Percentiles rank a stretch among this genome's conserved stretches.
Conservation (phyloP, 1,140 invertebrate species). For the Heliconius eleuchia region DNA sequence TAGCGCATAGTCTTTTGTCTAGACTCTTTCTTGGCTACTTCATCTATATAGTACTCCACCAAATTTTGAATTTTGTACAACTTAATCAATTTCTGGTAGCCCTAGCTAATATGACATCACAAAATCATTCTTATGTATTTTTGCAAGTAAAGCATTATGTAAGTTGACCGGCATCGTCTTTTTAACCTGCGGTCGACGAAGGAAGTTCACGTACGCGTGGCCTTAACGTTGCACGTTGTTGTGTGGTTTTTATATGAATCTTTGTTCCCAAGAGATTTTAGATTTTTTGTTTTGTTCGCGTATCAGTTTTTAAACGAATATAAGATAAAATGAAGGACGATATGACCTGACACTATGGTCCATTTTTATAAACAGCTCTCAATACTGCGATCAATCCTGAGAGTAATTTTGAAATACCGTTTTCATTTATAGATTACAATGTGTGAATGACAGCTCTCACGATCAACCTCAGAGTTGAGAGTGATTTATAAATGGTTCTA, state of each 20-base stretch:
- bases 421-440: no score
- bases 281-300: conserved; percentile 12
- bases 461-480: no score
- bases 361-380: no score
- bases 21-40: no score
- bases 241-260: conserved; percentile 62
- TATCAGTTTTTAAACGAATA: background rate
- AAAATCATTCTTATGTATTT: background rate
- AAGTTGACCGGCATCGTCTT: conserved; percentile 20
- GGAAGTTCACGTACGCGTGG: conserved; percentile 61
- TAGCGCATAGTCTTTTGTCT: no score
- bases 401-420: no score
- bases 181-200: conserved; percentile 43
- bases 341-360: no score
- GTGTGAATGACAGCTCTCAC: no score
- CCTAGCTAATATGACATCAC: background rate
- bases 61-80: background rate
- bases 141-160: conserved; percentile 25
- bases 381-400: no score
- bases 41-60: no score
- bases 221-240: conserved; percentile 36
- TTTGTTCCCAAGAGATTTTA: conserved; percentile 48
- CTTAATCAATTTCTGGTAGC: background rate
- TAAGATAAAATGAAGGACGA: background rate
- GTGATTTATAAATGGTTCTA: no score